Conservation (phyloP, 2,797 vertebrate species). For the Lycodopsis pacificus region DNA sequence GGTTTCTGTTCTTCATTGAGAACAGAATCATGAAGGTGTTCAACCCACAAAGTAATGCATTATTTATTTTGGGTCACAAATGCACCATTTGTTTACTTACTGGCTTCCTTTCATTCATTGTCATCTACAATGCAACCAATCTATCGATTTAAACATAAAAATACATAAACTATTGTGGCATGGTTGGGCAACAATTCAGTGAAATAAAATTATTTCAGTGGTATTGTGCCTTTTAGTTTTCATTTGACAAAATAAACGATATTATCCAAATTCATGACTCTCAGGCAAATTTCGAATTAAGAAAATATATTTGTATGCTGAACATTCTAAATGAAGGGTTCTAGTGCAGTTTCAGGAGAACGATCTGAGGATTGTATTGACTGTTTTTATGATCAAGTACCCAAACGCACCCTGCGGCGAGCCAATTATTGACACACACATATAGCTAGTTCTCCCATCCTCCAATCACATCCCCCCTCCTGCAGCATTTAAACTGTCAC, state of each 20-base stretch:
- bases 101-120: not conserved
- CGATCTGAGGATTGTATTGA: slow-evolving; percentile 13
- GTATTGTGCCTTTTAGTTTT: not conserved
- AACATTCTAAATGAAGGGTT: not conserved
- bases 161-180: not conserved
- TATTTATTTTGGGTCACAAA: not conserved
- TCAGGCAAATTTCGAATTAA: not conserved
- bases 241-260: not conserved
- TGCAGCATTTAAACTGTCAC: no score
- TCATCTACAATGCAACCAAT: not conserved
- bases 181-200: not conserved
- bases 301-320: not conserved
- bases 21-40: not conserved
- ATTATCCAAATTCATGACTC: not conserved
- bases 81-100: not conserved
- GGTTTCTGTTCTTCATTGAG: not conserved
- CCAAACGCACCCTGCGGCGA: slow-evolving; percentile 1
- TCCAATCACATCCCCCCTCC: slow-evolving; percentile 14
- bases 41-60: not conserved
- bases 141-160: no score
- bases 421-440: slow-evolving; percentile 31
- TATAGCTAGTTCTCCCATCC: not conserved
- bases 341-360: slow-evolving; percentile 15
- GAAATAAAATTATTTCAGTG: not conserved
- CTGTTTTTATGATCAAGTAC: slow-evolving; percentile 23